phyloP scores from a whole-genome alignment of 2,113 vertebrate genomes.

The Harpagus bidentatus region DNA sequence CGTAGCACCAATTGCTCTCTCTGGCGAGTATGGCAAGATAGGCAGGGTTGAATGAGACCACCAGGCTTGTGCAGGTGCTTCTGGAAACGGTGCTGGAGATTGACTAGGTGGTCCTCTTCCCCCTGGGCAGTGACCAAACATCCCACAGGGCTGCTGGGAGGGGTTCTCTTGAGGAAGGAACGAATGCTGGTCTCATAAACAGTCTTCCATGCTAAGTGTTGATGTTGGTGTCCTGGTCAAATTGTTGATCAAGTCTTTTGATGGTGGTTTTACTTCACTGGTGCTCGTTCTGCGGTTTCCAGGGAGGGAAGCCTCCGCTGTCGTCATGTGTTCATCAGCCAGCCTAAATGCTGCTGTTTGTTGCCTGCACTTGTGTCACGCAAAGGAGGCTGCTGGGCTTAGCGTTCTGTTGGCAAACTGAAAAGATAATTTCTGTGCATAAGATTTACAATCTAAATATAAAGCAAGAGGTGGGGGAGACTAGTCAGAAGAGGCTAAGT shows the following conservation, averaged over 20 bases:
- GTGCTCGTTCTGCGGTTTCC: not conserved
- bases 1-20: not conserved
- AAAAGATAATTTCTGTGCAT: not conserved
- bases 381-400: not conserved
- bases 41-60: rapidly evolving
- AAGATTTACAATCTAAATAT: not conserved
- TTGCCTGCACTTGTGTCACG: rapidly evolving
- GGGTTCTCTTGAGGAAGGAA: not conserved
- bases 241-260: not conserved
- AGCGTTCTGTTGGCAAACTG: not conserved
- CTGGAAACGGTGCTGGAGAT: not conserved
- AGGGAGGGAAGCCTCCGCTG: not conserved
- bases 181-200: not conserved
- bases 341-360: not conserved
- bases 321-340: not conserved
- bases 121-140: not conserved
- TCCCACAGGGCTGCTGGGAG: not conserved
- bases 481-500: not conserved
- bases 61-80: not conserved
- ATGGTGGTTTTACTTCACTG: not conserved
- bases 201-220: not conserved
- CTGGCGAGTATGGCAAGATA: rapidly evolving
- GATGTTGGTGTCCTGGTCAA: not conserved
- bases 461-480: not conserved
- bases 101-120: slow-evolving; percentile 22